Evolutionary conservation across 1,140 invertebrate species (phyloP).

Genomic region (Chymomyza costata): DNA sequence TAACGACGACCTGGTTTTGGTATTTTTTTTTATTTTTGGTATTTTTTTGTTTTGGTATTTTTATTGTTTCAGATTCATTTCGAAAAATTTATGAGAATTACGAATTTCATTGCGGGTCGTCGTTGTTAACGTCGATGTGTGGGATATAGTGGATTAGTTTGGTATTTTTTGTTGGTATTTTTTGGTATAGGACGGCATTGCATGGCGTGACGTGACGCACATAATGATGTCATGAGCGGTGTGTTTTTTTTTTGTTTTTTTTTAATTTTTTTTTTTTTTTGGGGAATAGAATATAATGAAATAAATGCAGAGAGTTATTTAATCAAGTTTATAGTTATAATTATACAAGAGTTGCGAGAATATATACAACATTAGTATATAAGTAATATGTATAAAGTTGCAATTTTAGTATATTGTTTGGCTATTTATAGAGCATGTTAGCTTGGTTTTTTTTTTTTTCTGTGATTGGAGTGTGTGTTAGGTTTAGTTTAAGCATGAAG

Average conservation of each 20-base stretch:
- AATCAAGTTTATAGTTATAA: slow-evolving; percentile 41
- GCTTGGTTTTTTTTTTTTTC: too few relatives aligned
- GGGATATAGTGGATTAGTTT: slow-evolving; percentile 32
- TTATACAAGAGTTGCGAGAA: too few relatives aligned
- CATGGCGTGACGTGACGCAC: slow-evolving; percentile 12
- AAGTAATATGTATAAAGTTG: slow-evolving; percentile 7
- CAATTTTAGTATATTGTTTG: slow-evolving; percentile 1
- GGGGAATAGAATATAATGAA: slow-evolving; percentile 67
- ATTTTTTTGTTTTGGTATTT: slow-evolving; percentile 12
- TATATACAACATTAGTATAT: slow-evolving; percentile 1
- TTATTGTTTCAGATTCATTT: slow-evolving; percentile 22
- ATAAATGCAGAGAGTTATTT: slow-evolving; percentile 70
- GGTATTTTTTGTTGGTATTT: slow-evolving; percentile 15
- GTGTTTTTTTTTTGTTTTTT: slow-evolving; percentile 20
- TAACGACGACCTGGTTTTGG: slow-evolving; percentile 89
- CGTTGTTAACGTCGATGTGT: slow-evolving; percentile 45
- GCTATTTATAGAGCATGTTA: too few relatives aligned
- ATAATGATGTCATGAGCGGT: slow-evolving; percentile 4
- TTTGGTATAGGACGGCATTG: slow-evolving; percentile 17
- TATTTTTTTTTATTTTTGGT: slow-evolving; percentile 13
- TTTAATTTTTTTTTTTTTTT: slow-evolving; percentile 33
- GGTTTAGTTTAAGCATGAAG: too few relatives aligned
- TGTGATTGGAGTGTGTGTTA: too few relatives aligned
- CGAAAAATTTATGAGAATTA: slow-evolving; percentile 6
- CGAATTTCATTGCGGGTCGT: slow-evolving; percentile 35